Base-by-base conservation (phyloP, 2,888 invertebrate genomes). In the Heteropelma amictum region DNA sequence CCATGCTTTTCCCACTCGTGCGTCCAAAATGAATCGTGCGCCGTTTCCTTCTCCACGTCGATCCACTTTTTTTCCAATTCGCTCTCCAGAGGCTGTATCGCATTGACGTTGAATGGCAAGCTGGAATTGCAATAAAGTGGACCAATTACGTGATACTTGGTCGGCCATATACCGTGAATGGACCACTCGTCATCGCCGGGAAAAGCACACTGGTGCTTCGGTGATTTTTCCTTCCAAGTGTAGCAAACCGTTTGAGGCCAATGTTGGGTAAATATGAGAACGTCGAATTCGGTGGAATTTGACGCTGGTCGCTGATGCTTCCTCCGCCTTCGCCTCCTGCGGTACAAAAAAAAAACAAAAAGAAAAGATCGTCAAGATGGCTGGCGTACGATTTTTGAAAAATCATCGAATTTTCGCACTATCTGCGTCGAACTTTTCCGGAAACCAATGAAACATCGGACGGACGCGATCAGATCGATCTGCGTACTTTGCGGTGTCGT, bases 1-100 rank as follows among this genome's bases (percentile, higher is more conserved):
- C 96, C 96, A 85, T 96, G 96, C 83, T 96, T 96, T 0, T 90
- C 86, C 96, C 96, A 96, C 87, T 96, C 96, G 83, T 96, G 95
- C 70, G 92, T 90, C 95, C 95, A 96, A 19, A 96, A 90, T 7
- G n/a, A n/a, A n/a, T 92, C 90, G 80, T 93, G 89, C 1, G 86
- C 83, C 19, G 88, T 84, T 0, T 89, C 91, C 80, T 91, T 91
- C 85, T 95, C 93, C 67, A 96, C 90, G 81, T 95, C 94, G 0
- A 93, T 92, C 96, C 96, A 96, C 78, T 91, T 92, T 45, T 91
- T 88, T 72, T 91, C 90, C 70, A 95, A 83, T 38, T 91, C 87
- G 3, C 86, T 81, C 79, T 92, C 90, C 60, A 96, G 92, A 0
- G 92, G 90, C 21, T 89, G 86, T 10, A 96, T 88, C 79, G 92